Conservation (phyloP, 2,797 vertebrate species). For the Botia kubotai region DNA sequence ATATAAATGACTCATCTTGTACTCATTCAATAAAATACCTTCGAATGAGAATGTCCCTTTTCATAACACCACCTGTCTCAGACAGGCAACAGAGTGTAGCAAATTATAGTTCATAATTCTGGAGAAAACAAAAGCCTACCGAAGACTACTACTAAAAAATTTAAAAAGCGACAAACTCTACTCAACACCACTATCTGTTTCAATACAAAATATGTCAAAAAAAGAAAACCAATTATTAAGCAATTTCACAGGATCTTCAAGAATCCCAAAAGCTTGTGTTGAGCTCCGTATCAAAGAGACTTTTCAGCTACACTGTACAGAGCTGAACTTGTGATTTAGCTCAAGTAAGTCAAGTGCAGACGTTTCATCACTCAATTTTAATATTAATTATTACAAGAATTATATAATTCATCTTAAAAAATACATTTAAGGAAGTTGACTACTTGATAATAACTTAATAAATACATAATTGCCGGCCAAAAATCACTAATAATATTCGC, state of each 20-base stretch:
- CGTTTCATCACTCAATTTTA: not conserved
- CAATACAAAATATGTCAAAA: not conserved
- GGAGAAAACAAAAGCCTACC: no score
- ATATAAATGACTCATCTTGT: no score
- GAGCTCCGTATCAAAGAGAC: not conserved
- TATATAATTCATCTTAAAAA: not conserved
- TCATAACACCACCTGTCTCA: no score
- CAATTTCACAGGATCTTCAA: not conserved
- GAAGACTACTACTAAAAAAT: no score
- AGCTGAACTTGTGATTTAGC: not conserved
- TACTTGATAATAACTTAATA: no score
- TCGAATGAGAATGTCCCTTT: no score
- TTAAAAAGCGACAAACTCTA: no score
- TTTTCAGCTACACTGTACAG: not conserved
- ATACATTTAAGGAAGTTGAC: not conserved
- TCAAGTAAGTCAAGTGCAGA: not conserved
- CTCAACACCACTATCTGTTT: not conserved
- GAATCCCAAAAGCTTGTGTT: not conserved
- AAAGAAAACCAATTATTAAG: not conserved
- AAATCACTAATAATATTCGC: no score
- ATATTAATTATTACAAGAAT: not conserved
- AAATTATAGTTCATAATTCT: no score
- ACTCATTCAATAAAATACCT: no score
- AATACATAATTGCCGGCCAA: no score
- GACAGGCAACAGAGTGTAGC: no score